Percentiles rank a stretch among this genome's conserved stretches.
phyloP scores from a whole-genome alignment of 2,797 vertebrate genomes.

The Centropyge bicolor region DNA sequence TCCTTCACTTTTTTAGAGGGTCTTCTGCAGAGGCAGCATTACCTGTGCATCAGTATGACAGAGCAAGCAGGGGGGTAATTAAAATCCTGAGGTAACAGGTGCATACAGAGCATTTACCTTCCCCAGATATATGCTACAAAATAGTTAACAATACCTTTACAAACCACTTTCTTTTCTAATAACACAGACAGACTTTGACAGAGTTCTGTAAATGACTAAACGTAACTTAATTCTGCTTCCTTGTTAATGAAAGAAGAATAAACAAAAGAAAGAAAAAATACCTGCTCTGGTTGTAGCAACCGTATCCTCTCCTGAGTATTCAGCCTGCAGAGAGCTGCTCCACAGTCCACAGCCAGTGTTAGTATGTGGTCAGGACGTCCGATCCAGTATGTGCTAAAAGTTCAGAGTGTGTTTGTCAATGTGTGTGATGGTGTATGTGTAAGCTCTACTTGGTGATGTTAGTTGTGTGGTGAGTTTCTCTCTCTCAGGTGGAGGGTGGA shows the following conservation, averaged over 20 bases:
- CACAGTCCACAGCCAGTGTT: slow-evolving; percentile 27
- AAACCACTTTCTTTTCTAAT: slow-evolving; percentile 9
- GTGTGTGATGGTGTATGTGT: slow-evolving; percentile 64
- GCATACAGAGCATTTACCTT: slow-evolving; percentile 20
- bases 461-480: slow-evolving; percentile 76
- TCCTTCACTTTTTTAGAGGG: not conserved
- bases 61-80: slow-evolving; percentile 2
- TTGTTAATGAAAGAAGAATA: not conserved
- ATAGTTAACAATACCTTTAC: not conserved
- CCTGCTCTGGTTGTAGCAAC: slow-evolving; percentile 54
- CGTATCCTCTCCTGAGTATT: slow-evolving; percentile 19
- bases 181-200: not conserved
- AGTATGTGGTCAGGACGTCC: slow-evolving; percentile 29
- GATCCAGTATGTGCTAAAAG: slow-evolving; percentile 11
- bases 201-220: not conserved
- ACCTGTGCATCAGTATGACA: not conserved
- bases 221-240: not conserved
- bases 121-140: slow-evolving; percentile 1
- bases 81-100: slow-evolving; percentile 63
- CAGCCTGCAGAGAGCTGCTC: slow-evolving; percentile 17
- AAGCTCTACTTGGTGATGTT: slow-evolving; percentile 62
- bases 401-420: slow-evolving; percentile 35
- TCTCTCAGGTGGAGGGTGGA: slow-evolving; percentile 94
- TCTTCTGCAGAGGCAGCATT: not conserved
- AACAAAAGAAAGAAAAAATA: slow-evolving; percentile 39